These are phyloP conservation scores for Engraulis encrasicolus DNA, from an alignment of 2,113 vertebrate species.

Conservation along the genomic window DNA sequence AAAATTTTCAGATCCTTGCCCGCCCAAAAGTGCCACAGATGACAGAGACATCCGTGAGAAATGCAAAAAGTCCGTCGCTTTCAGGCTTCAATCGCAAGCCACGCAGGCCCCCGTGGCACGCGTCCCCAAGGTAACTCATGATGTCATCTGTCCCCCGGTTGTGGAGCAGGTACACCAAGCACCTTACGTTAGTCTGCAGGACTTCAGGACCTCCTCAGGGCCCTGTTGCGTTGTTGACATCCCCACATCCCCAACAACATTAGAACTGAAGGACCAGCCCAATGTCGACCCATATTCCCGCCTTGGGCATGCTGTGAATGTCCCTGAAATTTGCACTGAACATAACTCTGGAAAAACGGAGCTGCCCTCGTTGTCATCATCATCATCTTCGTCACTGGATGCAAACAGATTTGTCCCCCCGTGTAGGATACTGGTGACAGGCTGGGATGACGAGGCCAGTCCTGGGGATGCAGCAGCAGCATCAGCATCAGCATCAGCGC, in stretches of 20 bases:
- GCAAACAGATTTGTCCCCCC: not conserved
- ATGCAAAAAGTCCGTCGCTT: slow-evolving; percentile 18
- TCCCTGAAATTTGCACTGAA: not conserved
- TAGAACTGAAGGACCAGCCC: not conserved
- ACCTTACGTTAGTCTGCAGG: slow-evolving; percentile 48
- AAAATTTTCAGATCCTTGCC: slow-evolving; percentile 13
- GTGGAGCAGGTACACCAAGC: slow-evolving; percentile 54
- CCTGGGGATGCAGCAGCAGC: not conserved
- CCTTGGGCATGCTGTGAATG: not conserved
- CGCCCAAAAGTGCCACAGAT: not conserved
- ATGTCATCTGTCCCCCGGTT: slow-evolving; percentile 66
- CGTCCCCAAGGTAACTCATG: slow-evolving; percentile 52
- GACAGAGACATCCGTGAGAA: slow-evolving; percentile 34
- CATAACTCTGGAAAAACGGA: not conserved
- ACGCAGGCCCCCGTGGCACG: slow-evolving; percentile 35
- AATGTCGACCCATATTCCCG: not conserved
- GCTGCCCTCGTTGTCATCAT: not conserved
- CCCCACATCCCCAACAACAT: not conserved
- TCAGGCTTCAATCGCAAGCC: not conserved
- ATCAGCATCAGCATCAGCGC: too few relatives aligned
- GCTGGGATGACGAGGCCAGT: slow-evolving; percentile 57
- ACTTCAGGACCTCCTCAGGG: not conserved
- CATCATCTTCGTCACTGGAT: slow-evolving; percentile 32
- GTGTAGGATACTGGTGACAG: slow-evolving; percentile 68
- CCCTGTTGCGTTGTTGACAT: not conserved